phyloP scores from a whole-genome alignment of 2,797 vertebrate genomes.

The Sebastes vulpes region DNA sequence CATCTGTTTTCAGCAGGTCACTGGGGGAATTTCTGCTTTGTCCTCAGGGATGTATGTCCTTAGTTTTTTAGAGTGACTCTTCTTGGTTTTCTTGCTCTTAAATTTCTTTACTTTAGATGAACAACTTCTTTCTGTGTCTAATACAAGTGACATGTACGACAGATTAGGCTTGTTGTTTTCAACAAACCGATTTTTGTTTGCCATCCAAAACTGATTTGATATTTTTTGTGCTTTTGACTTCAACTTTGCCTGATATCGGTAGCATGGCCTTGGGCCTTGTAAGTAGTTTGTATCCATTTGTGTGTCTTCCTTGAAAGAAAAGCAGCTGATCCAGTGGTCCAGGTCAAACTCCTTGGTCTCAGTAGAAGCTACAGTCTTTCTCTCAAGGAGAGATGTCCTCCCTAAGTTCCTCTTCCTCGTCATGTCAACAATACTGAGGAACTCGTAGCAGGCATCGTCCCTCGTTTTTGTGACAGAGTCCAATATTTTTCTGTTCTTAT shows the following conservation, averaged over 20 bases:
- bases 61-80: conserved; percentile 12
- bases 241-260: conserved; percentile 6
- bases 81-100: conserved; percentile 12
- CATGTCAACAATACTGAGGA: neutral
- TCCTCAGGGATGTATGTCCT: conserved; percentile 5
- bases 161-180: conserved; percentile 5
- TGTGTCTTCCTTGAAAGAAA: conserved; percentile 19
- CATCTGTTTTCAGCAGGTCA: conserved; percentile 9
- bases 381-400: neutral
- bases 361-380: neutral
- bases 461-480: conserved; percentile 16
- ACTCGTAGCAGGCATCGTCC: conserved; percentile 29
- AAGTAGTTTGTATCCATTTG: neutral
- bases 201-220: conserved; percentile 6
- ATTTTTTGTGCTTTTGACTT: conserved; percentile 8
- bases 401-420: conserved; percentile 6
- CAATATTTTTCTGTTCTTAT: conserved; percentile 23
- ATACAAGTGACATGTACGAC: conserved; percentile 20
- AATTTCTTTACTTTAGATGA: conserved; percentile 20
- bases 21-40: neutral
- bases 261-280: neutral
- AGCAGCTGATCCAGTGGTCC: conserved; percentile 44
- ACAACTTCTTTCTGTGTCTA: conserved; percentile 1
- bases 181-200: conserved; percentile 3
- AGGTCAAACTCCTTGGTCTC: neutral